These are phyloP conservation scores for Sebastes trivittatus DNA, from an alignment of 2,797 vertebrate genomes.

Conservation along the genomic window DNA sequence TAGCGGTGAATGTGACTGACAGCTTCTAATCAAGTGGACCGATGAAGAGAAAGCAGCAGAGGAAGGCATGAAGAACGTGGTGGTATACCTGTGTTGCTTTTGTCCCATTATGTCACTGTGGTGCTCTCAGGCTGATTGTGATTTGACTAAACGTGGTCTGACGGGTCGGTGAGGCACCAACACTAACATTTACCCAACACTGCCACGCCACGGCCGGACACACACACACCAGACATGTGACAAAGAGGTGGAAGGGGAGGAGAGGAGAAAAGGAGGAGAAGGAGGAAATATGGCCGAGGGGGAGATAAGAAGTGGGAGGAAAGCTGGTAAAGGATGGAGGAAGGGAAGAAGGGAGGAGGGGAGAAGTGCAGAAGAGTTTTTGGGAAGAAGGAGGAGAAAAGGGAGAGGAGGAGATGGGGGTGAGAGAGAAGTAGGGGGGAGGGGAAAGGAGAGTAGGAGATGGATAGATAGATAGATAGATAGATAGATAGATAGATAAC, in stretches of 20 bases:
- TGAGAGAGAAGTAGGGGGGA: neutral
- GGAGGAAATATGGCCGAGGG: neutral
- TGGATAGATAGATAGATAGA: neutral
- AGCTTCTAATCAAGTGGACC: conserved; percentile 25
- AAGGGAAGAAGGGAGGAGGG: neutral
- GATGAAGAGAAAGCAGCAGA: neutral
- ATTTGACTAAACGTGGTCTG: neutral
- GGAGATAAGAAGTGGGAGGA: neutral
- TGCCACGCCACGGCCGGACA: neutral
- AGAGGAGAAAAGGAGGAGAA: neutral
- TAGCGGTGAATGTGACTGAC: conserved; percentile 68
- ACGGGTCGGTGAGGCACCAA: conserved; percentile 17
- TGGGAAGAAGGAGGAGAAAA: neutral
- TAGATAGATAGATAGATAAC: neutral
- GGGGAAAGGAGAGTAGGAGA: neutral
- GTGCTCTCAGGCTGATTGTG: neutral
- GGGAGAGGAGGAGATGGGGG: neutral
- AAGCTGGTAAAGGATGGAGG: neutral
- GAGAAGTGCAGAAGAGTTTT: neutral
- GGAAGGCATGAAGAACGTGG: neutral
- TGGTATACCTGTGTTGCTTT: neutral
- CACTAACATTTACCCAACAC: conserved; percentile 9
- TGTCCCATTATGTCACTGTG: neutral
- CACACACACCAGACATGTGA: neutral
- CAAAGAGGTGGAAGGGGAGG: too few species aligned